Evolutionary conservation across 2,797 vertebrate genomes (phyloP).

Genomic region (Enteromius anoplus): DNA sequence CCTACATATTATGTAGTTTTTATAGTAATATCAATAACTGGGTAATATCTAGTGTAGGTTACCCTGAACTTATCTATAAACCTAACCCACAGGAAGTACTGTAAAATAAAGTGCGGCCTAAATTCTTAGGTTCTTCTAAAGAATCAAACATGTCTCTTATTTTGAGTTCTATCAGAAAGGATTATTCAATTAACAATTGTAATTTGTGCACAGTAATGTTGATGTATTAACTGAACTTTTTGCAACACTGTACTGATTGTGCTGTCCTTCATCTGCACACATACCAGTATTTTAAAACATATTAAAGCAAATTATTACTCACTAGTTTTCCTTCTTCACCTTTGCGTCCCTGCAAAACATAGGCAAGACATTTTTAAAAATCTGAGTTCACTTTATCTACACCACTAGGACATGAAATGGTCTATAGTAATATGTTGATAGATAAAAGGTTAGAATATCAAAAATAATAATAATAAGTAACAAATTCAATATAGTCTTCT

Average conservation of each 20-base stretch:
- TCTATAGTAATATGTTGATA: neutral
- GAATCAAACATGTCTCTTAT: neutral
- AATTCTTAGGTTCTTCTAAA: neutral
- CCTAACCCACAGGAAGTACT: neutral
- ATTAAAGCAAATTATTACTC: slow-evolving; percentile 39
- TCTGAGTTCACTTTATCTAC: neutral
- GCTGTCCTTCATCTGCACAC: neutral
- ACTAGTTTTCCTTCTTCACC: slow-evolving; percentile 71
- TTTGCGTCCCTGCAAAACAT: slow-evolving; percentile 66
- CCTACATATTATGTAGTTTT: neutral
- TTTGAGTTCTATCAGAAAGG: neutral
- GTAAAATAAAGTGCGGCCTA: neutral
- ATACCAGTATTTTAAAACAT: neutral
- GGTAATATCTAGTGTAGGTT: neutral
- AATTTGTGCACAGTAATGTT: neutral
- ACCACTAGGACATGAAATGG: neutral
- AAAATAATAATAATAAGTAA: neutral
- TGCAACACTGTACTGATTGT: neutral
- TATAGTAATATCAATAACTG: neutral
- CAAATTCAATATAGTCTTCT: neutral
- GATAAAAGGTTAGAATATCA: neutral
- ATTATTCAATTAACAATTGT: neutral
- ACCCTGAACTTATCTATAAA: neutral
- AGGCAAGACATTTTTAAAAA: neutral
- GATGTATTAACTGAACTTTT: neutral